Conservation (phyloP, 2,113 vertebrate genomes). For the Dasypus novemcinctus region DNA sequence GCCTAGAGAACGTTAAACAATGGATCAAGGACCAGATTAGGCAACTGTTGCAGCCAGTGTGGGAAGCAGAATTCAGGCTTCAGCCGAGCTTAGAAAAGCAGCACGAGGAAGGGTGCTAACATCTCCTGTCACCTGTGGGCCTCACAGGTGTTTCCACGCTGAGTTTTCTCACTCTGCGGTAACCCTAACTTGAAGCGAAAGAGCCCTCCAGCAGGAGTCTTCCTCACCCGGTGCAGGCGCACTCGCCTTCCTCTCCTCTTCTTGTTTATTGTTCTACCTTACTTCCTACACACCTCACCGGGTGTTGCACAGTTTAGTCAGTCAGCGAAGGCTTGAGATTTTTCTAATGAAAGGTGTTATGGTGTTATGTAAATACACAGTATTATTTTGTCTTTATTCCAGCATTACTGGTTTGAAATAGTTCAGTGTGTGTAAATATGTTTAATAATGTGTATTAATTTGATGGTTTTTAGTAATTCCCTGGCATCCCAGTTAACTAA, state of each 20-base stretch:
- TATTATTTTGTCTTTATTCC: slow-evolving; percentile 80
- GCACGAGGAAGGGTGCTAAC: not conserved
- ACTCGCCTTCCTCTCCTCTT: not conserved
- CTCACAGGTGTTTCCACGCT: not conserved
- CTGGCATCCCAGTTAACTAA: slow-evolving; percentile 32
- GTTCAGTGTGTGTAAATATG: slow-evolving; percentile 77
- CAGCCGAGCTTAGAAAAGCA: not conserved
- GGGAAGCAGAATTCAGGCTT: not conserved
- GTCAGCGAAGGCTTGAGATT: slow-evolving; percentile 61
- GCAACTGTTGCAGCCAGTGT: too few species aligned
- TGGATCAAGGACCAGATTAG: not conserved
- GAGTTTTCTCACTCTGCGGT: accelerated
- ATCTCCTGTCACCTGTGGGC: too few species aligned
- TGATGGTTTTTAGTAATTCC: slow-evolving; percentile 48
- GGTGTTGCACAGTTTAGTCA: slow-evolving; percentile 34
- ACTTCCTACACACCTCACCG: slow-evolving; percentile 53
- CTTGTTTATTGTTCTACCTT: slow-evolving; percentile 53
- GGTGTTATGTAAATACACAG: slow-evolving; percentile 80
- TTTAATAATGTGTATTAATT: slow-evolving; percentile 67
- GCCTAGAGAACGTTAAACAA: not conserved
- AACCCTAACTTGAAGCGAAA: not conserved
- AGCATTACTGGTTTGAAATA: slow-evolving; percentile 72
- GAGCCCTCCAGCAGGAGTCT: not conserved
- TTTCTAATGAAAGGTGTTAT: slow-evolving; percentile 77
- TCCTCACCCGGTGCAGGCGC: accelerated